Percentiles rank a stretch among this genome's conserved stretches.
Evolutionary conservation across 2,888 invertebrate genomes (phyloP).

Genomic region (Bimastos eiseni): DNA sequence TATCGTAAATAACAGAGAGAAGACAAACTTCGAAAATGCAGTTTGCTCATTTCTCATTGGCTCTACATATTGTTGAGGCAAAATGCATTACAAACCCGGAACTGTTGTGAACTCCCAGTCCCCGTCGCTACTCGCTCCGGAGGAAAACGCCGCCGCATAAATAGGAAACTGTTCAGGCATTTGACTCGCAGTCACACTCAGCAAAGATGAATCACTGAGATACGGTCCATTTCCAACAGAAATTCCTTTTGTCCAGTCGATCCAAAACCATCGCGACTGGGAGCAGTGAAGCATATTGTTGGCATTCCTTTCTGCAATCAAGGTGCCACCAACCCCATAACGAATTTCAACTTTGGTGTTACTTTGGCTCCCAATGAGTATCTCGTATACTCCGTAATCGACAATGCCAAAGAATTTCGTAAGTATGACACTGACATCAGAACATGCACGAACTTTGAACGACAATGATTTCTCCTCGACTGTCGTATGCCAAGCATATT

Average conservation of each 20-base stretch:
- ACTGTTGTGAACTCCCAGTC: slow-evolving; percentile 29
- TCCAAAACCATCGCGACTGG: slow-evolving; percentile 30
- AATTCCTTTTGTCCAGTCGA: slow-evolving; percentile 30
- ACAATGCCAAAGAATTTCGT: slow-evolving; percentile 18
- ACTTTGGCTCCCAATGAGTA: slow-evolving; percentile 23
- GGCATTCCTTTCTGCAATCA: background rate
- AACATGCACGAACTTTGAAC: slow-evolving; percentile 28
- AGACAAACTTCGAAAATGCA: background rate
- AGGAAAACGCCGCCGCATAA: slow-evolving; percentile 6
- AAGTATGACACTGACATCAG: slow-evolving; percentile 29
- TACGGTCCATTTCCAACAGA: slow-evolving; percentile 28
- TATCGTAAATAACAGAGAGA: background rate
- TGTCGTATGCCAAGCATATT: slow-evolving; percentile 25
- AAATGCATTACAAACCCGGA: slow-evolving; percentile 20
- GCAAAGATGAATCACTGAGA: slow-evolving; percentile 19
- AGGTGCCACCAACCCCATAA: background rate
- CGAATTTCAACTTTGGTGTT: slow-evolving; percentile 29
- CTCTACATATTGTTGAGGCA: no score
- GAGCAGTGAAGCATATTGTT: slow-evolving; percentile 28
- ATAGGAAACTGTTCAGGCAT: slow-evolving; percentile 20
- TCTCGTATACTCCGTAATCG: slow-evolving; percentile 29
- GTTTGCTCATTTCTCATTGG: no score
- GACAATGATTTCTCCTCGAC: background rate
- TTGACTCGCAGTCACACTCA: background rate
- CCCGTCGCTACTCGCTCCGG: slow-evolving; percentile 19